A percentile compares a stretch with the other conserved stretches of the same genome.
phyloP scores from a whole-genome alignment of 2,888 invertebrate genomes.

The Trissolcus japonicus region DNA sequence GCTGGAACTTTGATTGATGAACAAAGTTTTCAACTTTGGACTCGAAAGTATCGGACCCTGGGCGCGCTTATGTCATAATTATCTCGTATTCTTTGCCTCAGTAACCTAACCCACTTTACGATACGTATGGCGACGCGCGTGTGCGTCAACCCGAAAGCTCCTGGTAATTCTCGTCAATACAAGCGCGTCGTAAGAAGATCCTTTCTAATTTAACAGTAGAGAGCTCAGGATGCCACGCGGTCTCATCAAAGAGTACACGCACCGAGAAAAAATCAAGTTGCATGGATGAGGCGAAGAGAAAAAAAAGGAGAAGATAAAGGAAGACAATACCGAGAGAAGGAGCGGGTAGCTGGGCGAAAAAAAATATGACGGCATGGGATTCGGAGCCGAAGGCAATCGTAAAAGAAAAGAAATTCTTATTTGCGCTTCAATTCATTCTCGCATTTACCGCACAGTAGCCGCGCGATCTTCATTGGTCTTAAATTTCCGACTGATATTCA shows the following conservation, averaged over 20 bases:
- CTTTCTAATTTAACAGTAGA: constrained; percentile 46
- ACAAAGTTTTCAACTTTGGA: not conserved
- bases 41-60: not conserved
- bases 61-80: constrained; percentile 19
- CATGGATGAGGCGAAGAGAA: constrained; percentile 17
- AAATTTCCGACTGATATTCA: constrained; percentile 5
- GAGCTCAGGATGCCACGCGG: constrained; percentile 30
- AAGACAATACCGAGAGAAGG: constrained; percentile 35
- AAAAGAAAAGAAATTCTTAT: constrained; percentile 38
- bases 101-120: constrained; percentile 66
- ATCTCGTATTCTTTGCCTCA: constrained; percentile 19
- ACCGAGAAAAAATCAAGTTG: constrained; percentile 36
- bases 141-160: constrained; percentile 29
- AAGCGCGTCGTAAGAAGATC: constrained; percentile 38
- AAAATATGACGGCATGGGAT: constrained; percentile 29
- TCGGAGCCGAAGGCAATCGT: constrained; percentile 26
- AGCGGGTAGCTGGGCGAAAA: constrained; percentile 21
- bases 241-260: constrained; percentile 30
- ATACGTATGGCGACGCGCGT: constrained; percentile 41
- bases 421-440: constrained; percentile 39
- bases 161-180: constrained; percentile 25
- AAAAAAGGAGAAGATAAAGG: constrained; percentile 31
- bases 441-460: constrained; percentile 32
- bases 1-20: too few species aligned
- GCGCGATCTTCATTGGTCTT: too few species aligned